Base-by-base conservation (phyloP, 1,140 invertebrate genomes). In the Ceratitis capitata region DNA sequence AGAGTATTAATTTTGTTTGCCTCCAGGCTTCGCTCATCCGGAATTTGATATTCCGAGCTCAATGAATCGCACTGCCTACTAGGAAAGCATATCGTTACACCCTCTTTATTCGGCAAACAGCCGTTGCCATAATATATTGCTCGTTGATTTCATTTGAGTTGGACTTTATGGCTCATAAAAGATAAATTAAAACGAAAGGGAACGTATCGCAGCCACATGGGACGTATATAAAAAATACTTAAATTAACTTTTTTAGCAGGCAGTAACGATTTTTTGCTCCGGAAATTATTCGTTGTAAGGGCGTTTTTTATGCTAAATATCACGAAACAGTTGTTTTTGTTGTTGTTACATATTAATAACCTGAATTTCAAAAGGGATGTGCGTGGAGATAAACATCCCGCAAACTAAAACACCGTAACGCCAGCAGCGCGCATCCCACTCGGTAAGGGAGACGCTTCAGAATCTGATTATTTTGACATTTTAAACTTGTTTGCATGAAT, bases 261-360 rank as follows among this genome's bases (percentile, higher is more conserved):
- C n/a, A n/a, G n/a, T n/a, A n/a, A 47, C 16, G 51, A 32, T 64
- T 39, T 69, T 69, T 32, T 69, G 19, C 64, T 9, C 14, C 64
- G 32, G 64, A 69, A 69, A 39, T 69, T 69, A 16, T 69, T 69
- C 29, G 12, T 32, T 42, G 35, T 69, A 42, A 69, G 64, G 64
- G 35, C 61, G 64, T 69, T 69, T 69, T 69, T 69, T 69, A 69
- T 69, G 64, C 64, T 69, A 69, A 69, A 69, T 69, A 69, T 35
- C 35, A 5, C 35, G 64, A 69, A 19, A 69, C 35, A 69, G n/a
- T 56, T 23, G 51, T 23, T 7, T n/a, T 49, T 56, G 51, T 56
- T 56, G 51, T 56, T 56, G 51, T 56, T 56, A n/a, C n/a, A n/a
- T n/a, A 23, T 56, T 56, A 56, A 56, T 26, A 69, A 69, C 16